Conservation (phyloP, 2,113 vertebrate species). For the Semicossyphus pulcher region DNA sequence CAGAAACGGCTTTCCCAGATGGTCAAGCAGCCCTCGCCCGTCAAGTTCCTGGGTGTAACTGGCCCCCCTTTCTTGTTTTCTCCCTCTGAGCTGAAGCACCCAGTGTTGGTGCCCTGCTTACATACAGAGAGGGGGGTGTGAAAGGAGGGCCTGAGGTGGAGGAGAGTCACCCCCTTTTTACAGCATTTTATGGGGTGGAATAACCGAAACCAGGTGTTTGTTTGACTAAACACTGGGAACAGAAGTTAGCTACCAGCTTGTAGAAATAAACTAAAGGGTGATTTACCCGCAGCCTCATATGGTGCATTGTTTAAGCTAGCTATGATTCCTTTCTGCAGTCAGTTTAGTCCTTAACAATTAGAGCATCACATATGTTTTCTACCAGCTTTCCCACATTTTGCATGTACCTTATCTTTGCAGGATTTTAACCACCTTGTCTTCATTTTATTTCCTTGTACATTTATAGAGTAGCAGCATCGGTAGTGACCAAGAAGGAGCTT, state of each 20-base stretch:
- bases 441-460: neutral
- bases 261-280: slow-evolving; percentile 38
- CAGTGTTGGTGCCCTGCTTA: slow-evolving; percentile 60
- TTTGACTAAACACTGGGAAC: slow-evolving; percentile 68
- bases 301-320: slow-evolving; percentile 42
- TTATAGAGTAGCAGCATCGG: slow-evolving; percentile 4
- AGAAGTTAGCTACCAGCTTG: slow-evolving; percentile 64
- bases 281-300: slow-evolving; percentile 45
- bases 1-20: slow-evolving; percentile 78
- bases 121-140: slow-evolving; percentile 36
- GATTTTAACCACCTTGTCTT: slow-evolving; percentile 6
- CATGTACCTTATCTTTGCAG: slow-evolving; percentile 27
- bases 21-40: slow-evolving; percentile 66
- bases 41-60: slow-evolving; percentile 72
- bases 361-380: slow-evolving; percentile 37
- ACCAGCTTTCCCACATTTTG: slow-evolving; percentile 2
- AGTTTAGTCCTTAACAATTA: slow-evolving; percentile 29
- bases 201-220: slow-evolving; percentile 76
- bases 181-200: slow-evolving; percentile 75
- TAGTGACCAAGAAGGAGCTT: slow-evolving; percentile 14
- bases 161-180: slow-evolving; percentile 63
- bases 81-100: slow-evolving; percentile 36
- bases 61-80: slow-evolving; percentile 42
- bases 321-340: slow-evolving; percentile 32
- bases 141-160: slow-evolving; percentile 36